Evolutionary conservation across 2,888 invertebrate species (phyloP).

Genomic region (Tetheella fluctuosa): DNA sequence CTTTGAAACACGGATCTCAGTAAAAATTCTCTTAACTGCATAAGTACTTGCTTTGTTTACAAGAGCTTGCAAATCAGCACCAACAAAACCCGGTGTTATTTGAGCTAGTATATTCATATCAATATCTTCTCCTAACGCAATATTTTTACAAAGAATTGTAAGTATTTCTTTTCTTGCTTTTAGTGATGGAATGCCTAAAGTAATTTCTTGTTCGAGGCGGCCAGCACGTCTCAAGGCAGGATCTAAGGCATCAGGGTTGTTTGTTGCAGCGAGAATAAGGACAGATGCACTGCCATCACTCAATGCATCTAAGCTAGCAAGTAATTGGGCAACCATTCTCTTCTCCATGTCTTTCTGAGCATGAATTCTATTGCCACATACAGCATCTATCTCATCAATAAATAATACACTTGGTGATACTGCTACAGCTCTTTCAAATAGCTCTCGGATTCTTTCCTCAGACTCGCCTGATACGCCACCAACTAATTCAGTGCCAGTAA

Average conservation of each 20-base stretch:
- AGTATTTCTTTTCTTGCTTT: slow-evolving; percentile 92
- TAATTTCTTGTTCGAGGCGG: slow-evolving; percentile 96
- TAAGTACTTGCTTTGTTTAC: slow-evolving; percentile 94
- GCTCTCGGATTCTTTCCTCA: slow-evolving; percentile 94
- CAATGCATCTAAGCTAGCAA: slow-evolving; percentile 94
- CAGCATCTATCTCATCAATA: slow-evolving; percentile 98
- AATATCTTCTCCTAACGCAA: slow-evolving; percentile 88
- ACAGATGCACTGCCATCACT: slow-evolving; percentile 85
- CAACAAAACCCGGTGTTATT: slow-evolving; percentile 97
- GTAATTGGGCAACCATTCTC: slow-evolving; percentile 96
- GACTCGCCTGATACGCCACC: slow-evolving; percentile 98
- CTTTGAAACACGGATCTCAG: slow-evolving; percentile 57
- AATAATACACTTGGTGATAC: slow-evolving; percentile 93
- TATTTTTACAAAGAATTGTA: slow-evolving; percentile 86
- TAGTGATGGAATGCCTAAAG: slow-evolving; percentile 96
- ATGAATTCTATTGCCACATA: slow-evolving; percentile 94
- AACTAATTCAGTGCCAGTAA: slow-evolving; percentile 96
- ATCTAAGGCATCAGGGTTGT: slow-evolving; percentile 95
- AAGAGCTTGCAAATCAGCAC: slow-evolving; percentile 95
- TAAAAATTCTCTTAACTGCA: slow-evolving; percentile 88
- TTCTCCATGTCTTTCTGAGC: slow-evolving; percentile 98
- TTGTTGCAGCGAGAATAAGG: slow-evolving; percentile 97
- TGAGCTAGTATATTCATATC: slow-evolving; percentile 90
- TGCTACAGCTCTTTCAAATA: slow-evolving; percentile 93
- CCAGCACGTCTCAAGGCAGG: slow-evolving; percentile 96